Evolutionary conservation across 2,888 invertebrate species (phyloP).

Genomic region (Drosophila pseudotakahashii): DNA sequence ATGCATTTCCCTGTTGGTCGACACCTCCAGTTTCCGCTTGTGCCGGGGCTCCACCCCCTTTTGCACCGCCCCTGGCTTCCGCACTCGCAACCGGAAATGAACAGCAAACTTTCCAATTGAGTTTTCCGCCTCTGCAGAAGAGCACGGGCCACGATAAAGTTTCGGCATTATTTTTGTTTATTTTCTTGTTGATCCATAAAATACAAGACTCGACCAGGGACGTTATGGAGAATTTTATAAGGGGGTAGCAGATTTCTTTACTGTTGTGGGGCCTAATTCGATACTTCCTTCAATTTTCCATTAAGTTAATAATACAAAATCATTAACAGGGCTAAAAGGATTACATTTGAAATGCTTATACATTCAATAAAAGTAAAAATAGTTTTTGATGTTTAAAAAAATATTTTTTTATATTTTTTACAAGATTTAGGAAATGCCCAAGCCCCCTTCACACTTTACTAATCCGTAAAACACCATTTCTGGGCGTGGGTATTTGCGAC

Average conservation of each 20-base stretch:
- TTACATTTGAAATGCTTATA: too few relatives aligned
- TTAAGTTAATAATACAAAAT: too few relatives aligned
- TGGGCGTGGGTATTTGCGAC: constrained; percentile 2
- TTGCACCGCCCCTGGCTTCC: constrained; percentile 1
- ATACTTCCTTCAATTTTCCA: too few relatives aligned
- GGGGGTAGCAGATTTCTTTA: background rate
- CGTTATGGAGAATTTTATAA: background rate
- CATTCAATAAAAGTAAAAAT: too few relatives aligned
- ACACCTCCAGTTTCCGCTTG: constrained; percentile 64
- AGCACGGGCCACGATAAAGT: constrained; percentile 49
- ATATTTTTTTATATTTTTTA: too few relatives aligned
- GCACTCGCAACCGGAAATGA: constrained; percentile 63
- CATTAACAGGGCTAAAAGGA: too few relatives aligned
- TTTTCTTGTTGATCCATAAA: constrained; percentile 61
- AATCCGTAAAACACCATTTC: background rate
- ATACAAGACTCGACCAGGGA: constrained; percentile 15
- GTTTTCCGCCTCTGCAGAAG: constrained; percentile 67
- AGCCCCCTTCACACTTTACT: background rate
- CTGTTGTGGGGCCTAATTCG: too few relatives aligned
- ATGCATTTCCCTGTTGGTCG: constrained; percentile 70
- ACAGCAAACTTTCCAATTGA: constrained; percentile 78
- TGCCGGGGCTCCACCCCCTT: constrained; percentile 4
- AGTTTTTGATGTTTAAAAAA: too few relatives aligned
- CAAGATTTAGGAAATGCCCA: background rate
- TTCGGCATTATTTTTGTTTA: constrained; percentile 70